phyloP scores from a whole-genome alignment of 2,113 vertebrate species.

The Megaleporinus macrocephalus region DNA sequence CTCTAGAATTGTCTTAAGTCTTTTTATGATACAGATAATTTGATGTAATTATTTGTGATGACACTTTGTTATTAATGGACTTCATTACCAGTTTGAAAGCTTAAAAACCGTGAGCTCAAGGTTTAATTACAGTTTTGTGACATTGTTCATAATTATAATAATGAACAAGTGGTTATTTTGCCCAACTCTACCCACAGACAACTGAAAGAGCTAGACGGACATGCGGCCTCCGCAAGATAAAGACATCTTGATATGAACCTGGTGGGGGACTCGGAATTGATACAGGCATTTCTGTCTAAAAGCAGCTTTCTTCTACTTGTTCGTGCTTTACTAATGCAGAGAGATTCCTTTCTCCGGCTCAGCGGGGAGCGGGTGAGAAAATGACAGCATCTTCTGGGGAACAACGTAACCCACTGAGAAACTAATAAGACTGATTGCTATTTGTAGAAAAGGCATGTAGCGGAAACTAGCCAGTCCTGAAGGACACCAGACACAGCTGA shows the following conservation, averaged over 20 bases:
- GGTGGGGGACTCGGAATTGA: background rate
- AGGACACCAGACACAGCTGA: background rate
- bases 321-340: background rate
- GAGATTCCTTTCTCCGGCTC: background rate
- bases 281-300: background rate
- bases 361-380: background rate
- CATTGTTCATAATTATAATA: too few species aligned
- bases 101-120: too few species aligned
- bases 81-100: too few species aligned
- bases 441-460: background rate
- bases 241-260: background rate
- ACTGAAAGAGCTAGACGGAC: too few species aligned
- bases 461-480: background rate
- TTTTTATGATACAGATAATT: too few species aligned
- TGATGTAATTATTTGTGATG: too few species aligned
- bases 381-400: conserved; percentile 25
- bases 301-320: background rate
- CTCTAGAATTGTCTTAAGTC: too few species aligned
- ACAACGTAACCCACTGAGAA: conserved; percentile 35
- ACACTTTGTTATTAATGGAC: too few species aligned
- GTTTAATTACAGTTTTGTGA: too few species aligned
- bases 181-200: too few species aligned
- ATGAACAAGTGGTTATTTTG: too few species aligned
- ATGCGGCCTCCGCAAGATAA: background rate
- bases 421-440: conserved; percentile 10